Percentiles rank a stretch among this genome's conserved stretches.
Conservation (phyloP, 53 echinoderm and acorn worm species). For the Henricia sp. region DNA sequence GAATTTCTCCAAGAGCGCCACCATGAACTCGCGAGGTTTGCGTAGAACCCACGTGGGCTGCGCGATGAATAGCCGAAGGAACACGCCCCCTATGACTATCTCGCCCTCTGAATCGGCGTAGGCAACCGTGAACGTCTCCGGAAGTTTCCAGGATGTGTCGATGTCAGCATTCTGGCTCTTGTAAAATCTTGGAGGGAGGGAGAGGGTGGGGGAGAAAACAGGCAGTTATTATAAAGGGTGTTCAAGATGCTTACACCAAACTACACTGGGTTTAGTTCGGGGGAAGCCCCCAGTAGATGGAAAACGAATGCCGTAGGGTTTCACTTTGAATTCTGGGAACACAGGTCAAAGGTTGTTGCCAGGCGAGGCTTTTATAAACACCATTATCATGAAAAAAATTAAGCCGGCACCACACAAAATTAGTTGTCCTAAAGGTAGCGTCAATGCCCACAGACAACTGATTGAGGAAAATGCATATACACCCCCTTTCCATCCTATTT, state of each 20-base stretch:
- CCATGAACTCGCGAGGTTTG: conserved; percentile 97
- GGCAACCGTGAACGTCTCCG: conserved; percentile 86
- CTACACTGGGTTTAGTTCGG: no score
- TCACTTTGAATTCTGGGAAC: no score
- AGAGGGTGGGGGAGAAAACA: neutral
- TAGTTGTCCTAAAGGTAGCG: no score
- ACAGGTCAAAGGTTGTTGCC: no score
- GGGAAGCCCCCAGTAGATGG: no score
- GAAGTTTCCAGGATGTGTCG: conserved; percentile 88
- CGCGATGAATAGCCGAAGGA: conserved; percentile 91
- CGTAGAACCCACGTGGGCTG: conserved; percentile 97
- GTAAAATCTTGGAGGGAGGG: conserved; percentile 75
- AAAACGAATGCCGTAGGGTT: no score
- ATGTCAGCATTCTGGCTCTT: conserved; percentile 86
- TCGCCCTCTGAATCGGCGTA: conserved; percentile 85
- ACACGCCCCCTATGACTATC: conserved; percentile 88
- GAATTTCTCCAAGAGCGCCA: conserved; percentile 90
- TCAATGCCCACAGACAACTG: no score
- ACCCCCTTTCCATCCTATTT: no score
- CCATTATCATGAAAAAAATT: neutral
- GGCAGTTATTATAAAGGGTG: no score
- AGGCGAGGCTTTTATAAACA: no score
- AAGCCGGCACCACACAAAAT: no score
- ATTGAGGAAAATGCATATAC: no score
- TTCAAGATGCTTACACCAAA: neutral